Evolutionary conservation across 1,140 invertebrate genomes (phyloP).

Genomic region (Diorhabda carinulata): DNA sequence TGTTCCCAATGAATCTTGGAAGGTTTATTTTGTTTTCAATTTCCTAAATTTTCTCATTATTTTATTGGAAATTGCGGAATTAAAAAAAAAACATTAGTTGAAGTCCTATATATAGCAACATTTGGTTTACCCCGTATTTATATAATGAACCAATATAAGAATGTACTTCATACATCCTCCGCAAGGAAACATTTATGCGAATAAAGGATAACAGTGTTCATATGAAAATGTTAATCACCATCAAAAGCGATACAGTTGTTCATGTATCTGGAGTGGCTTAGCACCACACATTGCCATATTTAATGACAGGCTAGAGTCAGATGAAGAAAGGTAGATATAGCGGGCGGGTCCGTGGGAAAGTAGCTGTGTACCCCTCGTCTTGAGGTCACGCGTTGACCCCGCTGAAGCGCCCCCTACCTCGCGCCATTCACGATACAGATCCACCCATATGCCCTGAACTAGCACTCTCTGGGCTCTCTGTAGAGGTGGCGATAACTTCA

Average conservation of each 20-base stretch:
- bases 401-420: constrained; percentile 29
- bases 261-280: constrained; percentile 43
- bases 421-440: constrained; percentile 42
- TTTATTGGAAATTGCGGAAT: too few species aligned
- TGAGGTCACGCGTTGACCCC: constrained; percentile 49
- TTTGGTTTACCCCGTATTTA: too few species aligned
- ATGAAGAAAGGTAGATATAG: constrained; percentile 50
- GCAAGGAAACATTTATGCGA: constrained; percentile 3
- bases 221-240: constrained; percentile 29
- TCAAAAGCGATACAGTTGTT: constrained; percentile 43
- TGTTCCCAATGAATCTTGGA: too few species aligned
- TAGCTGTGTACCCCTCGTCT: constrained; percentile 49
- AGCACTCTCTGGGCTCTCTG: constrained; percentile 26
- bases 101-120: too few species aligned
- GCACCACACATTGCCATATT: constrained; percentile 48
- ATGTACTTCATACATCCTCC: background rate
- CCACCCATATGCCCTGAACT: constrained; percentile 42
- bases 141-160: background rate
- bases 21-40: too few species aligned
- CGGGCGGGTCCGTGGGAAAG: constrained; percentile 49
- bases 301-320: constrained; percentile 49
- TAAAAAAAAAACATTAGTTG: too few species aligned
- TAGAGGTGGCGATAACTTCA: background rate
- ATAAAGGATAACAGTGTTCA: background rate
- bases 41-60: too few species aligned